Evolutionary conservation across 2,888 invertebrate species (phyloP), one percentile per base, ranked within the genome.

Genomic region (Margaritifera margaritifera): DNA sequence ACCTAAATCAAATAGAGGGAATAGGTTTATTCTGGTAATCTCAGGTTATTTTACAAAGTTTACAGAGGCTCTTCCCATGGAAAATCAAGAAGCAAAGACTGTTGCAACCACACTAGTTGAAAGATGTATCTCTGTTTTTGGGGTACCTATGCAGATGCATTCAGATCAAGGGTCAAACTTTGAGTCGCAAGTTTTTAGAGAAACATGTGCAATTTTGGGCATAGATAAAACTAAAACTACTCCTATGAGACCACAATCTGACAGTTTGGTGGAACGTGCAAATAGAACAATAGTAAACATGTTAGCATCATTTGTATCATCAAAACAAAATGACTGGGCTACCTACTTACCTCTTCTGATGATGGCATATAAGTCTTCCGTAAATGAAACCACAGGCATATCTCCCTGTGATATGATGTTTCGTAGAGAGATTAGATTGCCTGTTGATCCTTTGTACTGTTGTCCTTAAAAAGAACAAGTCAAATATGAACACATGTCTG

Each of bases 11-110:
- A 58, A 56, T 22, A 62, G 24, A 19, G 72, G 72, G 6, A 70
- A 75, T 51, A 61, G 50, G 53, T 78, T 67, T 57, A 42, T 80
- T 1, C 57, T 75, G 42, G 71, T 78, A 8, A 27, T 79, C 31
- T 71, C 53, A 18, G 78, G 76, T 60, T 72, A 71, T 62, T 79
- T 79, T 57, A 66, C 74, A 18, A 74, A 78, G 56, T 79, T 68
- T 64, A 61, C 63, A 5, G 66, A 70, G 22, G 74, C 75, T 3
- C 31, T 66, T n/a, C 69, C 79, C 15, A 27, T 80, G 2, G 25
- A 31, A 42, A 72, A 79, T 58, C 70, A 76, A 57, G 70, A 78
- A 55, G 74, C 78, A n/a, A 27, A 6, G 15, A 72, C 74, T 0
- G 64, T 76, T 24, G 79, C 78, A 8, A 51, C 64, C 31, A 62